Conservation (phyloP, 2,888 invertebrate species). For the Amphipoea oculea region DNA sequence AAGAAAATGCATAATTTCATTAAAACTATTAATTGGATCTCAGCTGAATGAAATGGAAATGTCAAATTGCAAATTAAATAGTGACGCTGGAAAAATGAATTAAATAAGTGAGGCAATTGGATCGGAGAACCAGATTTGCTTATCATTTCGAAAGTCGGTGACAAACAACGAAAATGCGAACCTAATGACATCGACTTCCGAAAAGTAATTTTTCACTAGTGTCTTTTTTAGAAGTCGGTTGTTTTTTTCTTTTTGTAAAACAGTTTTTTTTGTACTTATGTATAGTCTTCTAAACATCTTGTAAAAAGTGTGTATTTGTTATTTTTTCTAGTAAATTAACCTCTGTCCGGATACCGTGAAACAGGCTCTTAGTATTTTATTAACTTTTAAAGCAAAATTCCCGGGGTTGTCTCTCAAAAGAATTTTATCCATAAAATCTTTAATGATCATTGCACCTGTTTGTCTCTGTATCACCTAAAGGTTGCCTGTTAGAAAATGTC, state of each 20-base stretch:
- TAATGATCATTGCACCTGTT: no score
- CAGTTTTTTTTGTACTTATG: no score
- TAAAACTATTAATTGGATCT: constrained; percentile 6
- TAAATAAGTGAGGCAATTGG: background rate
- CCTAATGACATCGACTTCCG: no score
- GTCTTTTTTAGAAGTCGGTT: no score
- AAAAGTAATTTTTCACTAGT: no score
- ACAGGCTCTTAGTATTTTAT: background rate
- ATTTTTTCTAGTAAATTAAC: background rate
- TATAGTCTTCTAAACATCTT: background rate
- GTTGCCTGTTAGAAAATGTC: no score
- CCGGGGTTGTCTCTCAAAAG: constrained; percentile 23
- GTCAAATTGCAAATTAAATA: background rate
- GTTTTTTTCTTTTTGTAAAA: no score
- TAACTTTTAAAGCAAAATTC: constrained; percentile 31
- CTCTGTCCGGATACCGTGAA: background rate
- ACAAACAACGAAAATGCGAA: no score
- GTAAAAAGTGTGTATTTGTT: background rate
- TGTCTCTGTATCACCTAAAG: no score
- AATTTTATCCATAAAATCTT: constrained; percentile 29
- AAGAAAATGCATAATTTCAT: constrained; percentile 26
- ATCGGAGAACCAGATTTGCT: background rate
- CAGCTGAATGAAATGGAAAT: constrained; percentile 2
- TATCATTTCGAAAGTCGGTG: no score
- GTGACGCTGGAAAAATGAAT: background rate